Conservation (phyloP, 2,113 vertebrate genomes). For the Hippocampus zosterae region DNA sequence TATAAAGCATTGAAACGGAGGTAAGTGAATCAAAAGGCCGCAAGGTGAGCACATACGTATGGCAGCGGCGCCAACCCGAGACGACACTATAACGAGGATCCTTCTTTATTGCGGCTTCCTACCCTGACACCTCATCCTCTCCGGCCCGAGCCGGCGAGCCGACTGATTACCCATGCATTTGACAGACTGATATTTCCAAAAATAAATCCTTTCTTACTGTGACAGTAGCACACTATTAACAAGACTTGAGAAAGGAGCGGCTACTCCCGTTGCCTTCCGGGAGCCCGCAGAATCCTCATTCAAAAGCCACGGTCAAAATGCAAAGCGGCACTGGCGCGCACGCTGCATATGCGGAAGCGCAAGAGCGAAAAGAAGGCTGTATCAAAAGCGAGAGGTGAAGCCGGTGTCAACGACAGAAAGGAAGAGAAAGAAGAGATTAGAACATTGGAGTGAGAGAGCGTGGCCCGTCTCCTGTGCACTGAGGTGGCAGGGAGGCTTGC, state of each 20-base stretch:
- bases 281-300: slow-evolving; percentile 9
- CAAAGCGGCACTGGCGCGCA: not conserved
- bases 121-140: slow-evolving; percentile 9
- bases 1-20: slow-evolving; percentile 9
- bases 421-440: not conserved
- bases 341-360: not conserved
- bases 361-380: not conserved
- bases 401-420: not conserved
- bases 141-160: not conserved
- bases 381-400: slow-evolving; percentile 1
- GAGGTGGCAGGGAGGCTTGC: not conserved
- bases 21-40: slow-evolving; percentile 37
- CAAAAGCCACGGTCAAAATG: slow-evolving; percentile 6
- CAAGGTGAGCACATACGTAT: slow-evolving; percentile 34
- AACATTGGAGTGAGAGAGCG: slow-evolving; percentile 5
- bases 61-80: slow-evolving; percentile 25
- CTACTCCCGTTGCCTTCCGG: slow-evolving; percentile 16
- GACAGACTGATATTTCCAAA: slow-evolving; percentile 14
- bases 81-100: slow-evolving; percentile 22
- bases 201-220: slow-evolving; percentile 20
- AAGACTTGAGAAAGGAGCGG: not conserved
- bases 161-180: slow-evolving; percentile 3
- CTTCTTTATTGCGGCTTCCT: slow-evolving; percentile 26
- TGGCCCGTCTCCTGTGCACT: not conserved
- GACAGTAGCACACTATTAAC: slow-evolving; percentile 4